phyloP scores from a whole-genome alignment of 1,140 invertebrate species.

The Varroa destructor region DNA sequence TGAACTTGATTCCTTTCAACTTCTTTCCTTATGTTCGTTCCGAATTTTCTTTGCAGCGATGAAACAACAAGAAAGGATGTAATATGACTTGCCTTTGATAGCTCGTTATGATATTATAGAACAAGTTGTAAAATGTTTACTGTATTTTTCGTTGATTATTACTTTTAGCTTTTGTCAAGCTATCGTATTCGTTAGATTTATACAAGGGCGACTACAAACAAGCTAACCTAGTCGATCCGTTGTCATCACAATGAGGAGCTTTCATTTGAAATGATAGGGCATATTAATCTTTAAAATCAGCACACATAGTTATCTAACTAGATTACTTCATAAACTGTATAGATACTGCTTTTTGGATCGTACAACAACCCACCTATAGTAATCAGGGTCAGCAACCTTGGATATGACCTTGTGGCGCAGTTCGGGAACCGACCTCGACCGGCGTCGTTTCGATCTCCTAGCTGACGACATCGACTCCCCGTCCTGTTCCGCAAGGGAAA shows the following conservation, averaged over 20 bases:
- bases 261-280: not conserved
- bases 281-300: constrained; percentile 1
- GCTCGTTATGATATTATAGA: too few relatives aligned
- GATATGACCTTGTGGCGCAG: not conserved
- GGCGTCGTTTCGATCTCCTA: not conserved
- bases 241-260: not conserved
- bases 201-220: too few relatives aligned
- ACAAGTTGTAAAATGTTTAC: too few relatives aligned
- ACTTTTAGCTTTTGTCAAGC: too few relatives aligned
- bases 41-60: too few relatives aligned
- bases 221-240: too few relatives aligned
- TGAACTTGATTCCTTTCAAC: too few relatives aligned
- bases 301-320: not conserved
- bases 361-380: constrained; percentile 4
- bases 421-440: constrained; percentile 7
- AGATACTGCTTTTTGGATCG: not conserved
- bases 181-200: too few relatives aligned
- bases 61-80: too few relatives aligned
- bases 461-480: not conserved
- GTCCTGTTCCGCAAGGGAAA: constrained; percentile 15
- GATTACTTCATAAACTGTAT: not conserved
- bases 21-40: too few relatives aligned
- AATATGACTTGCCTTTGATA: too few relatives aligned
- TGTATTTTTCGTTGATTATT: too few relatives aligned
- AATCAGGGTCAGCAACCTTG: constrained; percentile 1